A percentile compares a stretch with the other conserved stretches of the same genome.
Conservation (phyloP, 2,797 vertebrate species). For the Chiroxiphia lanceolata region DNA sequence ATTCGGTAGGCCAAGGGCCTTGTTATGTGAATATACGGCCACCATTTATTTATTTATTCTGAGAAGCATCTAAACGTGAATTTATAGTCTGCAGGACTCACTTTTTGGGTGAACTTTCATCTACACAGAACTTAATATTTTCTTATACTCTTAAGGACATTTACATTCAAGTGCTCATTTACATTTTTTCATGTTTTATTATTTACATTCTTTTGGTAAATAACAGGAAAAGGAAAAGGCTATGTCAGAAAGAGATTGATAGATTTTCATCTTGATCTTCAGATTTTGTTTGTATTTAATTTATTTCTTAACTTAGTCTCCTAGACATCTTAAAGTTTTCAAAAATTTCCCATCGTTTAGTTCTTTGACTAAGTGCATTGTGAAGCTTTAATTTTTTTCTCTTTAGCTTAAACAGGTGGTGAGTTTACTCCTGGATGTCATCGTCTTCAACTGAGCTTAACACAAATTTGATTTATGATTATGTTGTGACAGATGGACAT, state of each 20-base stretch:
- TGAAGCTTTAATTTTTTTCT: not conserved
- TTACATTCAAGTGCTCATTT: not conserved
- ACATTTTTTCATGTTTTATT: not conserved
- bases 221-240: not conserved
- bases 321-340: not conserved
- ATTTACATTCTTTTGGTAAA: not conserved
- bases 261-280: not conserved
- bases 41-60: not conserved
- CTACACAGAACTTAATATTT: not conserved
- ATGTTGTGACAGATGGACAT: not conserved
- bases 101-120: not conserved
- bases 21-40: not conserved
- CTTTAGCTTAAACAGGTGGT: not conserved
- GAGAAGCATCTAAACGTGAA: not conserved
- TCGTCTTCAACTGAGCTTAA: not conserved
- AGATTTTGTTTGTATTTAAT: not conserved
- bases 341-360: not conserved
- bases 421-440: not conserved
- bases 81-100: not conserved
- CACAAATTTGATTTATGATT: not conserved
- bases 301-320: not conserved
- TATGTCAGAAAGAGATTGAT: not conserved
- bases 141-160: not conserved
- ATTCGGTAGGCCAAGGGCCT: accelerated
- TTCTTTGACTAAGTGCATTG: not conserved